phyloP scores from a whole-genome alignment of 2,888 invertebrate genomes.

The Papilio protenor region DNA sequence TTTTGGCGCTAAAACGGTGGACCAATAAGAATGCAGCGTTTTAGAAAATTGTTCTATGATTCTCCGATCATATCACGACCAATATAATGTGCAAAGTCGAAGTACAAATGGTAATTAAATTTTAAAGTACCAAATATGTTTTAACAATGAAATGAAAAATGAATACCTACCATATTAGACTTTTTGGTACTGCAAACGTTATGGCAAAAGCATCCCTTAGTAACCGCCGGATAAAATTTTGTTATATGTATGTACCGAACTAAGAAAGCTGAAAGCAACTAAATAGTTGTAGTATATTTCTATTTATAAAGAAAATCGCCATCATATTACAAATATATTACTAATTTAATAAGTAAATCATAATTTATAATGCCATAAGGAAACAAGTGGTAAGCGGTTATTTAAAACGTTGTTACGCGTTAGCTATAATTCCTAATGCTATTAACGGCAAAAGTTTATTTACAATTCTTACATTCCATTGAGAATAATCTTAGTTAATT shows the following conservation, averaged over 20 bases:
- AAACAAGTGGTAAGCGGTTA: neutral
- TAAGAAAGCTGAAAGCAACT: too few species aligned
- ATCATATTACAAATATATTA: neutral
- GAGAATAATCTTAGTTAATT: neutral
- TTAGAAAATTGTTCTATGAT: neutral
- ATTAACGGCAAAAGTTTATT: neutral
- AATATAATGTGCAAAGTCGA: neutral
- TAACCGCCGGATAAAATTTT: too few species aligned
- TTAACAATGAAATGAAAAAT: too few species aligned
- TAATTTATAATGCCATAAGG: neutral
- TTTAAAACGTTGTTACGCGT: conserved; percentile 9
- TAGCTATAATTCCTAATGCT: neutral
- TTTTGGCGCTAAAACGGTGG: neutral
- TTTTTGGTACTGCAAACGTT: too few species aligned
- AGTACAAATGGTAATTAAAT: neutral
- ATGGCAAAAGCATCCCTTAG: too few species aligned
- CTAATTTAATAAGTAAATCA: neutral
- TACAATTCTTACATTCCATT: neutral
- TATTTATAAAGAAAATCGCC: neutral
- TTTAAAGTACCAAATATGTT: too few species aligned
- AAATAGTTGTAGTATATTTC: too few species aligned
- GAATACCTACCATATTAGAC: too few species aligned
- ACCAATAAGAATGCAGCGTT: neutral
- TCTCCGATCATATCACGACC: neutral
- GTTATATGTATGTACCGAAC: too few species aligned